Conservation (phyloP, 1,140 invertebrate species). For the Cotesia glomerata region DNA sequence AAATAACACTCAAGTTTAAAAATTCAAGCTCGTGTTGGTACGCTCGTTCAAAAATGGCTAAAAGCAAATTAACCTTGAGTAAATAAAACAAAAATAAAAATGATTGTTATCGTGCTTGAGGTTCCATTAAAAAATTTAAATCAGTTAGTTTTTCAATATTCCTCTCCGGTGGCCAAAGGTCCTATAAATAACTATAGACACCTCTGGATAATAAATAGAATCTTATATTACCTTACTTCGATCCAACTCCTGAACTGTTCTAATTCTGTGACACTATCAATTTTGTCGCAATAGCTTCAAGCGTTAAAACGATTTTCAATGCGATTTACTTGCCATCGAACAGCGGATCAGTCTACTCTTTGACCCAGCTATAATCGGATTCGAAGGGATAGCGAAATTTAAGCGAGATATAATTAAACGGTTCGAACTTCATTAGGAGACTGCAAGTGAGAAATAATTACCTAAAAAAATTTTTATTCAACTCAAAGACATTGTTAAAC, state of each 20-base stretch:
- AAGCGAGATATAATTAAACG: background rate
- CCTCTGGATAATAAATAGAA: slow-evolving; percentile 29
- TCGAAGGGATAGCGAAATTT: background rate
- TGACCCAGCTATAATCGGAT: slow-evolving; percentile 28
- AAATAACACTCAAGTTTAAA: no score
- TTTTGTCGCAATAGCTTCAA: slow-evolving; percentile 19
- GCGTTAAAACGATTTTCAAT: slow-evolving; percentile 35
- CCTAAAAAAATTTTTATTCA: no score
- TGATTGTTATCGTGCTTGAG: no score
- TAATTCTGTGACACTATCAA: slow-evolving; percentile 32
- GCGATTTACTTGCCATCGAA: slow-evolving; percentile 21
- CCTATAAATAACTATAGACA: background rate
- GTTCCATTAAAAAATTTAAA: no score
- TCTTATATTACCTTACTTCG: slow-evolving; percentile 29
- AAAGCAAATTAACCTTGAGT: background rate
- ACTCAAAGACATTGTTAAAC: no score
- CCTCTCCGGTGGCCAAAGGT: background rate
- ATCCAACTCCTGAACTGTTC: slow-evolving; percentile 28
- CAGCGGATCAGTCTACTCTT: slow-evolving; percentile 16
- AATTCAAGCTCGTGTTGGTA: no score
- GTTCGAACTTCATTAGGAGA: background rate
- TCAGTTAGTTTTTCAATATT: background rate
- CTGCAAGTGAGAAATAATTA: no score
- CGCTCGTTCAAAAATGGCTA: no score
- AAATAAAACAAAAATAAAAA: background rate